Base-by-base conservation (phyloP, 1,140 invertebrate species). In the Patella vulgata region DNA sequence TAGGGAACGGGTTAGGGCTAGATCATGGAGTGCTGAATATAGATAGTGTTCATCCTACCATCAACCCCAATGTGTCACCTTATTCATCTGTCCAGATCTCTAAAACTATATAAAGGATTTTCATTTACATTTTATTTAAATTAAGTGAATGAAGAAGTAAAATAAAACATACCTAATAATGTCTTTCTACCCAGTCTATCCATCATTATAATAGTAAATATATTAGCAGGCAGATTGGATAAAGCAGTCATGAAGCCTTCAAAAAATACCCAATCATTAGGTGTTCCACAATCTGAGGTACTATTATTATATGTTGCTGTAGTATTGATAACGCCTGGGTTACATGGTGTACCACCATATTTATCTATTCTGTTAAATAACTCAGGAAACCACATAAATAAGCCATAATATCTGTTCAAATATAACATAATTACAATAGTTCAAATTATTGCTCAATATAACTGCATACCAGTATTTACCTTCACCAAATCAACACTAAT, bases 361-460 rank as follows among this genome's bases (percentile, higher is more conserved):
- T 84, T 75, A 56, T 85, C 81, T 23, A 88, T 77, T 36, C 84
- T 75, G 63, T 84, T 80, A 54, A 87, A 84, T 60, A 87, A 78
- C 62, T 87, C 86, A 9, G 87, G 87, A 61, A 88, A 87, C 87
- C 87, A 88, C 62, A 87, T 82, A 57, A 82, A 85, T 47, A 88
- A 70, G 0, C 87, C 87, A 68, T 87, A 88, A 64, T 86, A 87
- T 12, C 87, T 87, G 72, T 39, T 77, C 69, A 46, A 31, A 58
- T 19, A 51, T n/a, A n/a, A n/a, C n/a, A n/a, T n/a, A n/a, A n/a
- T n/a, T n/a, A n/a, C n/a, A n/a, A 11, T n/a, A 40, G 39, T 11
- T 40, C 9, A 9, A 40, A 11, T 40, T 11, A 11, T 9, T n/a
- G 39, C 9, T 40, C n/a, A 11, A 40, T 11, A 40, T n/a, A 40